Base-by-base conservation (phyloP, 1,140 invertebrate species). In the Drosophila nikananu region DNA sequence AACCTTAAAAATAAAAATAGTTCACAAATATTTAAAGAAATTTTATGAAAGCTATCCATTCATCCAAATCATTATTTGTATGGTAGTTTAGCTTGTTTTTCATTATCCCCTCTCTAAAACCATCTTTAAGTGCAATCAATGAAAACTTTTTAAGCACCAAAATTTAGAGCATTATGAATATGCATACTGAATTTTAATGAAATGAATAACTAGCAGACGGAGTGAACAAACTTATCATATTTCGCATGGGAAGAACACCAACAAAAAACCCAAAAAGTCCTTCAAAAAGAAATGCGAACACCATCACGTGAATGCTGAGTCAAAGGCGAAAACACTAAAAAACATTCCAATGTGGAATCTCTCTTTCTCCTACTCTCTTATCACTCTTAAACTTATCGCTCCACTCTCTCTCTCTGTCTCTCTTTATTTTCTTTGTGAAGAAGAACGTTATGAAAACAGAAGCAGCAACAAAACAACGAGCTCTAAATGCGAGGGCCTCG, bases 361-460 rank as follows among this genome's bases (percentile, higher is more conserved):
- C 41, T 32, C 17, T 12, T 17, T 27, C 62, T 39, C 19, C 23
- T 21, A 27, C 19, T 49, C 37, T 35, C 35, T 21, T 30, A 17
- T 57, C 35, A n/a, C 54, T 37, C 21, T 39, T 21, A 35, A 32
- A 3, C 27, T 23, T 13, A 57, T 57, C 25, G 54, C 21, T 37
- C 5, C 32, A 37, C 65, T 42, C 32, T 49, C 37, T 21, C 37
- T 30, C 35, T 23, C n/a, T 2, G 27, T 23, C 39, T 39, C 19
- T 42, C 12, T 10, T 21, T 19, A 13, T 9, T 37, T 51, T 66
- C 46, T 67, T 35, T 37, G 52, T 46, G 39, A 57, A 84, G 86
- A 90, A 90, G 71, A 73, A 82, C 81, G 86, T 80, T 86, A 86
- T 90, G 83, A 90, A 90, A 90, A 90, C 86, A 90, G 87, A 90